These are phyloP conservation scores for Poecilia velifera DNA, from an alignment of 2,797 vertebrate genomes.

Conservation along the genomic window DNA sequence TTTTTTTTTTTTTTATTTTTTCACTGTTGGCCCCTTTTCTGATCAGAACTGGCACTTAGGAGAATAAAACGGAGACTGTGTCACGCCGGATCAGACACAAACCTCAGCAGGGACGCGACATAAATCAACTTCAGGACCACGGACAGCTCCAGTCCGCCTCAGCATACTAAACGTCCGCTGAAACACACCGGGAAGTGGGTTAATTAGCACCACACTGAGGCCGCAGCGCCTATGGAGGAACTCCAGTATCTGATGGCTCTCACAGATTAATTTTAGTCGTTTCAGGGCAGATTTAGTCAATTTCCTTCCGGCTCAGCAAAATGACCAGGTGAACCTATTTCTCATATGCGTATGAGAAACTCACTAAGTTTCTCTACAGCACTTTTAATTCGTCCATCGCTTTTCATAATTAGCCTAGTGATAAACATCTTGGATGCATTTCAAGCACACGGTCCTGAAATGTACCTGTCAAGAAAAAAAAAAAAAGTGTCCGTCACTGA, in stretches of 20 bases:
- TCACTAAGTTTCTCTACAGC: conserved; percentile 5
- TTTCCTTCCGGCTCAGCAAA: conserved; percentile 12
- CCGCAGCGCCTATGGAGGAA: conserved; percentile 25
- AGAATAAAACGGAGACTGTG: conserved; percentile 39
- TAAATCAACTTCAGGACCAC: conserved; percentile 62
- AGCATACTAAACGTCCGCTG: conserved; percentile 61
- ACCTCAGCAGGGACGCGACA: conserved; percentile 53
- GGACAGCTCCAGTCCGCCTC: conserved; percentile 51
- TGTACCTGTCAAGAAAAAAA: not conserved
- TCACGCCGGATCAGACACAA: conserved; percentile 49
- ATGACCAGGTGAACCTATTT: not conserved
- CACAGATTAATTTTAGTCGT: conserved; percentile 29
- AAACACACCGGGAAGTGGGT: conserved; percentile 47
- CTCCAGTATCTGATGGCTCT: conserved; percentile 38
- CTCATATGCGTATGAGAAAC: no score
- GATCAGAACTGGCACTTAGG: conserved; percentile 50
- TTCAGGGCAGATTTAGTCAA: conserved; percentile 24
- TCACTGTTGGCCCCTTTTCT: conserved; percentile 22
- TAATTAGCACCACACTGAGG: conserved; percentile 65
- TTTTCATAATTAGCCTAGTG: not conserved
- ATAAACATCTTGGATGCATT: not conserved
- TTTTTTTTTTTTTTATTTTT: conserved; percentile 38
- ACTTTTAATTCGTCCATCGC: not conserved
- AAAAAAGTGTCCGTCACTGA: not conserved
- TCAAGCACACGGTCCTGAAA: not conserved